A percentile compares a stretch with the other conserved stretches of the same genome.
Evolutionary conservation across 1,140 invertebrate species (phyloP).

Genomic region (Asobara japonica): DNA sequence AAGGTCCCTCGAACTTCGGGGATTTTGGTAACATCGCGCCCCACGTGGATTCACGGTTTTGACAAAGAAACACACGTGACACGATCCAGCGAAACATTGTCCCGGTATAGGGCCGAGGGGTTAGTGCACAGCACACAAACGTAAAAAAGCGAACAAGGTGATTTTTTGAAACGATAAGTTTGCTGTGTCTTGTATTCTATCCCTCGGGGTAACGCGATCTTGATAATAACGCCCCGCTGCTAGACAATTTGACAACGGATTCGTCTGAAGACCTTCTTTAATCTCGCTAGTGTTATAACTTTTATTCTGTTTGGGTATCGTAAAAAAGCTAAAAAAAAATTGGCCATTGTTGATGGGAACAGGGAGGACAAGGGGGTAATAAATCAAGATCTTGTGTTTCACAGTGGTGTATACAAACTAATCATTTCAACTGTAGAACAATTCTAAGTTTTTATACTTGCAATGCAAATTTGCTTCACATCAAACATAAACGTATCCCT

Average conservation of each 20-base stretch:
- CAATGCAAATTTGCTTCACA: no score
- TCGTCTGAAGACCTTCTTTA: conserved; percentile 38
- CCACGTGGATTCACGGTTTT: neutral
- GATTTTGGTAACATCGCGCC: neutral
- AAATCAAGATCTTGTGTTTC: neutral
- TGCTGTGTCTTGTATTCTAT: neutral
- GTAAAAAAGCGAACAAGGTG: conserved; percentile 20
- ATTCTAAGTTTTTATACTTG: no score
- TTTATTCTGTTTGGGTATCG: neutral
- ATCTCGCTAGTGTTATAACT: neutral
- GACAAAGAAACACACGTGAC: neutral
- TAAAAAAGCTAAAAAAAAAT: neutral
- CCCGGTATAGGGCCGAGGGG: neutral
- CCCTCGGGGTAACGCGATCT: conserved; percentile 42
- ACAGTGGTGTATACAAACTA: neutral
- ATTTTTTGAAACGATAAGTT: conserved; percentile 26
- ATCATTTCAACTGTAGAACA: no score
- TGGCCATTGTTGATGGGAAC: neutral
- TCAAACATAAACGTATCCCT: no score
- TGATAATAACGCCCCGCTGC: conserved; percentile 55
- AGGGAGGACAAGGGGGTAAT: neutral
- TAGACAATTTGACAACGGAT: conserved; percentile 56
- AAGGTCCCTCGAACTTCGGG: neutral
- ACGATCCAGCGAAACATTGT: conserved; percentile 9
- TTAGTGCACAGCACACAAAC: neutral